phyloP scores from a whole-genome alignment of 2,113 vertebrate genomes.

The Butastur rufipennis region DNA sequence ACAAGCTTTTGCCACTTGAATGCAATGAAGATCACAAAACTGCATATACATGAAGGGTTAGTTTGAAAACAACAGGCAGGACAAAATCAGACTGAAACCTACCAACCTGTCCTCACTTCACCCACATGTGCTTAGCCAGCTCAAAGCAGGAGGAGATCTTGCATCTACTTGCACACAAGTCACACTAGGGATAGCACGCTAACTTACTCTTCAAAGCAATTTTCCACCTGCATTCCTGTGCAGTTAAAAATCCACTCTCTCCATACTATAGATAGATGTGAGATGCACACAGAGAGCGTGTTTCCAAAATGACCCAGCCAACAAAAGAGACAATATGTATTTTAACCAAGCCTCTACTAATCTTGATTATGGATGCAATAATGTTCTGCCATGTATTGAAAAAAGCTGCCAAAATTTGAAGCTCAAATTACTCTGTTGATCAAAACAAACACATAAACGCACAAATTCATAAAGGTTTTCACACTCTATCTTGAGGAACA shows the following conservation, averaged over 20 bases:
- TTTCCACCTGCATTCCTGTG: background rate
- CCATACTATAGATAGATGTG: fast-evolving
- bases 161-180: background rate
- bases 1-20: background rate
- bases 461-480: background rate
- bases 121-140: background rate
- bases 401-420: background rate
- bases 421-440: background rate
- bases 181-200: fast-evolving
- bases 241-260: background rate
- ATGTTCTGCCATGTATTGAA: background rate
- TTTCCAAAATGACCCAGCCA: background rate
- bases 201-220: background rate
- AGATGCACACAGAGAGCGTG: fast-evolving
- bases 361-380: background rate
- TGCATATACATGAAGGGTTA: fast-evolving
- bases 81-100: background rate
- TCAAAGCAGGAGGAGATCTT: background rate
- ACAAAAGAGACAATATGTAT: background rate
- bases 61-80: background rate
- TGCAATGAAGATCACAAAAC: background rate
- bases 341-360: background rate
- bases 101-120: background rate
- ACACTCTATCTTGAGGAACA: background rate
- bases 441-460: background rate